These are phyloP conservation scores for Cossypha heuglini DNA, from an alignment of 2,797 vertebrate species.

Conservation along the genomic window DNA sequence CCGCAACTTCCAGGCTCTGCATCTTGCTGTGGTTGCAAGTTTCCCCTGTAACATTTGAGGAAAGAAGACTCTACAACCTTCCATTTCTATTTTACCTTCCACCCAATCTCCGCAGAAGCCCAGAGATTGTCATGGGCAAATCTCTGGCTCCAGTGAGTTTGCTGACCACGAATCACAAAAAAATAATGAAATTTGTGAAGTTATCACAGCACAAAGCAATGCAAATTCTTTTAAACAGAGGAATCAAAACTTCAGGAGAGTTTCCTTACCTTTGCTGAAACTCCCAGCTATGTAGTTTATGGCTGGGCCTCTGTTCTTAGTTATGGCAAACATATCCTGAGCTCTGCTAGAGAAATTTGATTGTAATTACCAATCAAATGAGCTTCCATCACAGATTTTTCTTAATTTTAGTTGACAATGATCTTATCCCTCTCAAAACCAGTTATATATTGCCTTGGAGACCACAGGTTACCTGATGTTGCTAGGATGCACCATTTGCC, in stretches of 20 bases:
- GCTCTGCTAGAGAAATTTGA: not conserved
- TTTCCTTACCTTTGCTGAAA: not conserved
- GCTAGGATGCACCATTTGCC: constrained; percentile 15
- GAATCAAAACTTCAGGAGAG: not conserved
- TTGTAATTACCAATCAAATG: not conserved
- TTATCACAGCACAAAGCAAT: not conserved
- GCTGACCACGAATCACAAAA: not conserved
- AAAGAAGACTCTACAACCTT: not conserved
- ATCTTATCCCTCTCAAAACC: not conserved
- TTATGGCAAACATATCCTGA: not conserved
- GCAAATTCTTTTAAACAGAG: not conserved
- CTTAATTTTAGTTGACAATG: not conserved
- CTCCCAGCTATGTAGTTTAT: not conserved
- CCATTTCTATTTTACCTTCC: not conserved
- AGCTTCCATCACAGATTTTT: not conserved
- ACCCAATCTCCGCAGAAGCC: not conserved
- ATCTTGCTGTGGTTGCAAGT: not conserved
- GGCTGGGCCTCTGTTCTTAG: not conserved
- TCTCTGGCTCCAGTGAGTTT: not conserved
- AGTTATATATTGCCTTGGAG: constrained; percentile 33
- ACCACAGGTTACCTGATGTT: constrained; percentile 28
- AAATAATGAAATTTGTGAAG: not conserved
- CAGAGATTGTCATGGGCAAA: rapidly evolving
- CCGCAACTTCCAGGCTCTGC: not conserved
- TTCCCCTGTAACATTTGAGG: not conserved